Base-by-base conservation (phyloP, 1,140 invertebrate genomes). In the Lordiphosa clarofinis region DNA sequence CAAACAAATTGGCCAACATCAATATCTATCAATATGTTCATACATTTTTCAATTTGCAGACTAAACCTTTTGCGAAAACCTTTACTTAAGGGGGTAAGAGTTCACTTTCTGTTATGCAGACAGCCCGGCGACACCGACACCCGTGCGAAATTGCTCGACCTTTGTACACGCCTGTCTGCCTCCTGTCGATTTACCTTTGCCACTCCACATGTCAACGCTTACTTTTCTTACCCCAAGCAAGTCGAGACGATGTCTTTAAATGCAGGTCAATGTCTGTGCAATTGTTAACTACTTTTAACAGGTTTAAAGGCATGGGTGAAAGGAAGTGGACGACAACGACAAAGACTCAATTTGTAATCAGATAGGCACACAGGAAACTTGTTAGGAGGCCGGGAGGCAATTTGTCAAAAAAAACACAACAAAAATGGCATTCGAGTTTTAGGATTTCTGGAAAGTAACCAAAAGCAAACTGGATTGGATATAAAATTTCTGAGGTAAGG, bases 181-280 rank as follows among this genome's bases (percentile, higher is more conserved):
- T 24, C 61, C 60, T 72, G 69, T 58, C 68, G 59, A 46, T 58
- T 72, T 47, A 56, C 69, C 61, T 73, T 60, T 56, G 39, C 28
- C 24, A 15, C 24, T 10, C 24, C 43, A 31, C 28, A 31, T 31
- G 28, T 31, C 28, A 31, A 31, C 28, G 6, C 8, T 0, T 31
- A 15, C 46, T 15, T 47, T 44, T 9, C 43, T 8, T 31, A 31
- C 7, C 28, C 7, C 28, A 2, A 31, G 7, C 28, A 2, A 31
- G 28, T 31, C 28, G 47, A n/a, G 33, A 28, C 10, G 38, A 39
- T 33, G 59, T 53, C 43, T 56, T 59, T 57, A 56, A 63, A 68
- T 42, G 43, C 28, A 68, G 73, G 76, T 79, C 63, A 73, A 33
- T 37, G 69, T 57, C 55, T 50, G 50, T 28, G 47, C 19, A 37